Evolutionary conservation across 2,888 invertebrate genomes (phyloP), one percentile per base, ranked within the genome.

Genomic region (Agrochola lychnidis): DNA sequence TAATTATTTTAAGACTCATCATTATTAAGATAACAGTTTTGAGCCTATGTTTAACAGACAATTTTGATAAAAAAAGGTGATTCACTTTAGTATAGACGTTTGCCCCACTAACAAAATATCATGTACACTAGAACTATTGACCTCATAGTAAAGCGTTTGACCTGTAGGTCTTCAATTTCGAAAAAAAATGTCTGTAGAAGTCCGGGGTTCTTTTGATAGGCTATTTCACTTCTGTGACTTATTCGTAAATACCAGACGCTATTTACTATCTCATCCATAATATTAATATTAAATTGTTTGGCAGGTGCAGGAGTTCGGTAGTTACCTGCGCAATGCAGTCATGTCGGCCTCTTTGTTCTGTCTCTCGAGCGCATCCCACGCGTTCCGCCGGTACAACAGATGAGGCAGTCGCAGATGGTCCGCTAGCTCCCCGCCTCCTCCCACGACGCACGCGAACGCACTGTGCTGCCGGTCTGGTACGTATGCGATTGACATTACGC

Each of bases 401-500:
- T 99, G 98, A 19, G 99, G 98, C 88, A 99, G 95, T 0, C 99
- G 97, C 76, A 99, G 94, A 92, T 99, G 99, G 94, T 99, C 99
- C 0, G 98, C 98, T 68, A 99, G 98, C 90, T 99, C 99, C 2
- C 99, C 99, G 89, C 99, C 99, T 0, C 98, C 98, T 68, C 98
- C 98, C 71, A 99, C 97, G 45, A 99, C 95, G 86, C 98, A 99
- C 80, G 99, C 98, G 94, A 99, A 99, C 2, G 99, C 98, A 0
- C 98, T 98, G 90, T 98, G 98, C 48, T 98, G 97, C 79, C 98
- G 98, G 94, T 99, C 99, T 0, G 98, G 98, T 53, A 98, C 98
- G 92, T 98, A 99, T 14, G 99, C 98, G 36, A 99, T 94, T 2
- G 99, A 98, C 97, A 99, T 97, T 0, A 99, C 98, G 59, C 99